Evolutionary conservation across 2,113 vertebrate species (phyloP), one percentile per base, ranked within the genome.

Genomic region (Sturnus vulgaris): DNA sequence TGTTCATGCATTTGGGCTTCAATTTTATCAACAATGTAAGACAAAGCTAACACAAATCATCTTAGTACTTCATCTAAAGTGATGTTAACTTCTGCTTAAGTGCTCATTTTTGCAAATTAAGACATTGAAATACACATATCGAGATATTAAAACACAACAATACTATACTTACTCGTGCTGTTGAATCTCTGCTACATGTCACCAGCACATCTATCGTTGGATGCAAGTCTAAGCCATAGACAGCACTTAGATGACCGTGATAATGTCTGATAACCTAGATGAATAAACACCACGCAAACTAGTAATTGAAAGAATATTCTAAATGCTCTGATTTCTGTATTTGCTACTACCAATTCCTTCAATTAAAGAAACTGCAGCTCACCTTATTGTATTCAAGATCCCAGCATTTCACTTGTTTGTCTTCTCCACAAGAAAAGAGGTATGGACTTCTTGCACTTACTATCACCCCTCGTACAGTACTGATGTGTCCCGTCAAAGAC

Each of bases 311-410:
- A 75, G 15, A 85, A 9, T 35, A 83, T 52, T 63, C 40, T 37
- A 61, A 59, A 63, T 24, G 31, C 40, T 53, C 70, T 15, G 13
- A 31, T 39, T 47, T 72, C 39, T 76, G 2, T 37, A 42, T 47
- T 30, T 70, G 11, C 19, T 42, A n/a, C 33, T 47, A 53, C 7
- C 10, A 85, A 27, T 25, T 66, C 27, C 46, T 53, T 80, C 19
- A 20, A 25, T 17, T 33, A 37, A 86, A 78, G 40, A 57, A 37
- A 42, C 7, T 52, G 35, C 11, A 65, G 28, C 50, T 47, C 88
- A 99, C 99, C 98, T 99, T 99, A 96, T 99, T 99, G 91, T 99
- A 99, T 93, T 99, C 99, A 69, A 99, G 98, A 97, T 99, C 99
- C 99, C 99, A 99, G 96, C 99, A 99, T 78, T 99, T 99, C 93